Percentiles rank a stretch among this genome's conserved stretches.
Conservation (phyloP, 92 coral and sea anemone genomes). For the Actinostola sp. region DNA sequence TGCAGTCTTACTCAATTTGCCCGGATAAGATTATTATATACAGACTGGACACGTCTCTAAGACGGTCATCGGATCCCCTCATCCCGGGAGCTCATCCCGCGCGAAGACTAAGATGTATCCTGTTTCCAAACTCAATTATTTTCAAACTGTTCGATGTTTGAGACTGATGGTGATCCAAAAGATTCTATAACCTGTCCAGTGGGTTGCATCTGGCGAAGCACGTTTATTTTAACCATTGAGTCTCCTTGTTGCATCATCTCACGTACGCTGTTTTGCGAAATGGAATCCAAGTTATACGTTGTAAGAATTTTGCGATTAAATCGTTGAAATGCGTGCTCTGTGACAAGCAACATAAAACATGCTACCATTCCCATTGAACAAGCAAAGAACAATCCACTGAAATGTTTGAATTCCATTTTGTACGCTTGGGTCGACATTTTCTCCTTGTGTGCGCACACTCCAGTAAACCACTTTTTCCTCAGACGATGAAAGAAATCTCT, state of each 20-base stretch:
- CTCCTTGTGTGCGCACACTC: conserved; percentile 49
- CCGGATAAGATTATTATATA: too few species aligned
- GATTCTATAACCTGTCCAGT: background rate
- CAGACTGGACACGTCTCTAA: too few species aligned
- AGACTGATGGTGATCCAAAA: too few species aligned
- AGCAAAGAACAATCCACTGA: conserved; percentile 60
- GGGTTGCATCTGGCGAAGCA: background rate
- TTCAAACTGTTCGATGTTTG: too few species aligned
- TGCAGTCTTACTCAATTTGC: too few species aligned
- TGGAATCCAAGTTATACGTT: conserved; percentile 14
- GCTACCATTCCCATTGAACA: conserved; percentile 25
- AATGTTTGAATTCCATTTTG: conserved; percentile 47
- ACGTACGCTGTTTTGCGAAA: conserved; percentile 26
- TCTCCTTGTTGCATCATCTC: conserved; percentile 8
- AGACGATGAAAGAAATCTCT: conserved; percentile 66
- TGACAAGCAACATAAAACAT: conserved; percentile 43
- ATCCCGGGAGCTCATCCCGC: too few species aligned
- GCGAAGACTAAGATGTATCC: too few species aligned
- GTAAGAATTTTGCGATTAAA: conserved; percentile 21
- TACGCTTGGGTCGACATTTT: conserved; percentile 27
- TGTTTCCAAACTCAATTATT: too few species aligned
- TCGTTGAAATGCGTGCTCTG: conserved; percentile 38
- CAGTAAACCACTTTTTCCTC: conserved; percentile 66
- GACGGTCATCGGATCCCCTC: too few species aligned
- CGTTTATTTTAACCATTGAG: background rate